Base-by-base conservation (phyloP, 2,113 vertebrate species). In the Cyanoderma ruficeps region DNA sequence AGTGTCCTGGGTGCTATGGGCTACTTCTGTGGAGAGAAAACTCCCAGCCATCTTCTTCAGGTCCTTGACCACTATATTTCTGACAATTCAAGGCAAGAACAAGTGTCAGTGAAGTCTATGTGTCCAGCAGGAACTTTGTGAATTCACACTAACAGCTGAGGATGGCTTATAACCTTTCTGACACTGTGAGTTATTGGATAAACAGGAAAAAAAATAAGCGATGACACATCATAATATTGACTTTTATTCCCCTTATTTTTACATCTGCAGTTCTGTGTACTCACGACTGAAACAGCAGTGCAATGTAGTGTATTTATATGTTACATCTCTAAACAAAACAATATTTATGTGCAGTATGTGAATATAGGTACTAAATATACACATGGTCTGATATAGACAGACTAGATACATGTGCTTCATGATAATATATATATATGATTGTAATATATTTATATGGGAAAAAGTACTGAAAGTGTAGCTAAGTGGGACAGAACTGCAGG, bases 241-340 rank as follows among this genome's bases (percentile, higher is more conserved):
- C 82, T 88, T 93, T 65, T 76, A 81, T 90, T 93, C 59, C 37
- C 57, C 60, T 85, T 93, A 83, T 92, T 93, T 90, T 90, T 84
- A 61, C 71, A 92, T 79, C 80, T 91, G 85, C 59, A 49, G 53
- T 64, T 90, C 44, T 28, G 44, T 49, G 49, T 82, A 55, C 31
- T 87, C 61, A 55, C 0, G 15, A 86, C 46, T 22, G 12, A 71
- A 79, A 37, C 31, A 76, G 78, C 41, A 72, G 88, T 3, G 0
- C 1, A 3, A 30, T 87, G 46, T 50, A 59, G 35, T 68, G 7
- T 64, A 61, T 89, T 95, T 80, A 39, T 55, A 50, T 35, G 27
- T 33, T 68, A 42, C 18, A 15, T 87, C 87, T 91, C 65, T 88
- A 86, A 88, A 92, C 67, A 89, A 89, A 49, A 13, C 11, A 71